phyloP scores from a whole-genome alignment of 2,113 vertebrate genomes.

The Mirounga angustirostris region DNA sequence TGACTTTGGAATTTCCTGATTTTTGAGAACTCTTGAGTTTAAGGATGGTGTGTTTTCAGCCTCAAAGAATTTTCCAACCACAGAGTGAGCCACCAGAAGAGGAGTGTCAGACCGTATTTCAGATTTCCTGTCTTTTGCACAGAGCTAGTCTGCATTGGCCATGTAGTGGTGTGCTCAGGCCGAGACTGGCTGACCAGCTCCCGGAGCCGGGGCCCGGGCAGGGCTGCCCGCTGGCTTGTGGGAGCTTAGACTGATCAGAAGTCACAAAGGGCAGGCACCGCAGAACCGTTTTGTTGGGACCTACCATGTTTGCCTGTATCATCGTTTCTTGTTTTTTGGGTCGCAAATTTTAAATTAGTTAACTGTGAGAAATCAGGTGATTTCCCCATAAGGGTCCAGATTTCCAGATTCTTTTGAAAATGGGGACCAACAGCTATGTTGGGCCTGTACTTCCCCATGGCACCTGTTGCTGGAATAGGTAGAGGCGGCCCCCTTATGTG shows the following conservation, averaged over 20 bases:
- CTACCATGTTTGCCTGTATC: neutral
- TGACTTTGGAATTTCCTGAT: conserved; percentile 80
- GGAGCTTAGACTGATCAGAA: neutral
- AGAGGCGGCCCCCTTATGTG: fast-evolving
- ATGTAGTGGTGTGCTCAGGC: neutral
- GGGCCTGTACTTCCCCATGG: neutral
- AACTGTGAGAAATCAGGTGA: conserved; percentile 24
- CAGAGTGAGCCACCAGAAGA: conserved; percentile 66
- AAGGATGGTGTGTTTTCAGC: conserved; percentile 75
- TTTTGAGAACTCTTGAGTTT: conserved; percentile 62
- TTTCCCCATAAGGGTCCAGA: conserved; percentile 23
- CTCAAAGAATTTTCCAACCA: conserved; percentile 76
- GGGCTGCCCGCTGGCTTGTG: neutral
- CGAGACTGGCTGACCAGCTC: neutral
- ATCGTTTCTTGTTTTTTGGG: conserved; percentile 12
- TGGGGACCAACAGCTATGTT: neutral
- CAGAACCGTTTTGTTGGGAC: neutral
- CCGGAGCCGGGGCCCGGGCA: neutral
- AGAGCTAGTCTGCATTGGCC: neutral
- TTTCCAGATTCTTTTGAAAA: conserved; percentile 48
- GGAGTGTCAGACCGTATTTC: neutral
- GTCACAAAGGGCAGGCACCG: neutral
- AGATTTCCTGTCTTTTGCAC: neutral
- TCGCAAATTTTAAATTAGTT: conserved; percentile 56
- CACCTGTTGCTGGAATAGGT: neutral